Base-by-base conservation (phyloP, 2,888 invertebrate genomes). In the Heliothis peltigera region DNA sequence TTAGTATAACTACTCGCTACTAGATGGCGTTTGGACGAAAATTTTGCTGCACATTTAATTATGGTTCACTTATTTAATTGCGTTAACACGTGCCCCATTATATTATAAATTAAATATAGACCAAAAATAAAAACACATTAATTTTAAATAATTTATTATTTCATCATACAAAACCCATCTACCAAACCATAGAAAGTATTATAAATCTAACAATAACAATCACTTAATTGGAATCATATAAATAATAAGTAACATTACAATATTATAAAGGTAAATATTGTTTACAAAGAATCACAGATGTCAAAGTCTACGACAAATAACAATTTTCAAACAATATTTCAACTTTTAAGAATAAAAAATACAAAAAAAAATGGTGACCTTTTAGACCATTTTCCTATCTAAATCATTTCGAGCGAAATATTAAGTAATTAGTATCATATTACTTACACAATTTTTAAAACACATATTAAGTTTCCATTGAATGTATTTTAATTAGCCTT, bases 261-360 rank as follows among this genome's bases (percentile, higher is more conserved):
- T n/a, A n/a, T 52, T 62, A 48, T 46, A 56, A 59, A 46, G 49
- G 51, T 62, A 64, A 73, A 79, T 55, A 61, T 53, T 42, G 60
- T 65, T 66, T 57, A 73, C 65, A 71, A 68, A 64, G 65, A 71
- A 80, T 80, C 80, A 80, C 80, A 80, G 80, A 80, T 78, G 76
- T 65, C 22, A 73, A 62, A 65, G 39, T 62, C 22, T 62, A 58
- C 54, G 56, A 53, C 49, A 53, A 53, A 48, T 22, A 35, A 69
- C 55, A 39, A 54, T 22, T 64, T 48, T 8, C 22, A 25, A 64
- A 43, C 22, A 35, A 49, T 19, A 25, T 19, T 57, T 12, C n/a
- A 56, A 53, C 25, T 10, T 28, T 70, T 19, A 65, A 53, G 47
- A 56, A 52, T 22, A 2, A 28, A 51, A 46, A n/a, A 65, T 57